These are phyloP conservation scores for Pyrgus malvae DNA, from an alignment of 2,888 invertebrate genomes.

Conservation along the genomic window DNA sequence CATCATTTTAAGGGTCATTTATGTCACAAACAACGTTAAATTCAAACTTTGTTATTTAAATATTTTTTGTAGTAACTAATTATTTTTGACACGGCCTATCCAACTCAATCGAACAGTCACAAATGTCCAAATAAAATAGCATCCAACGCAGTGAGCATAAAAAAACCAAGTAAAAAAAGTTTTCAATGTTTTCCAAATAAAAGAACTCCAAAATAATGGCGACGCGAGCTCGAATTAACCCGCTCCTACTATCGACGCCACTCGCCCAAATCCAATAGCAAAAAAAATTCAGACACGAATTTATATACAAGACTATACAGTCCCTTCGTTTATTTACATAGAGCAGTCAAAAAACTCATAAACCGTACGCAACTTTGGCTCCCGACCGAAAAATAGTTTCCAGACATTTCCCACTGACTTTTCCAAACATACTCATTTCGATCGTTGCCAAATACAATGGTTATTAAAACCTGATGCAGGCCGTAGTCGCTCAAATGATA, in stretches of 20 bases:
- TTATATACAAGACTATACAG: slow-evolving; percentile 28
- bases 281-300: slow-evolving; percentile 25
- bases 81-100: too few species aligned
- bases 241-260: slow-evolving; percentile 25
- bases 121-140: slow-evolving; percentile 8
- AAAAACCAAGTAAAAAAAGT: slow-evolving; percentile 22
- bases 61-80: not conserved
- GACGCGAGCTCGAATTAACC: slow-evolving; percentile 23
- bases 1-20: too few species aligned
- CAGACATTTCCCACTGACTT: slow-evolving; percentile 61
- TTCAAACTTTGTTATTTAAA: not conserved
- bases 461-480: slow-evolving; percentile 75
- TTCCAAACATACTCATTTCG: slow-evolving; percentile 73
- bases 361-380: slow-evolving; percentile 44
- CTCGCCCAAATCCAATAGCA: slow-evolving; percentile 26
- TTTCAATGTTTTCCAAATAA: slow-evolving; percentile 27
- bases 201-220: slow-evolving; percentile 24
- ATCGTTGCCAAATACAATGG: slow-evolving; percentile 81
- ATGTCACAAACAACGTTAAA: too few species aligned
- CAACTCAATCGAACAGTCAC: slow-evolving; percentile 3
- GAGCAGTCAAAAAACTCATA: slow-evolving; percentile 40
- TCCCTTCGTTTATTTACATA: slow-evolving; percentile 27
- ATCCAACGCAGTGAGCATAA: slow-evolving; percentile 3
- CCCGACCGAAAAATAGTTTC: slow-evolving; percentile 53
- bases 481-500: slow-evolving; percentile 55